Base-by-base conservation (phyloP, 2,888 invertebrate species). In the Drosophila barbarae region DNA sequence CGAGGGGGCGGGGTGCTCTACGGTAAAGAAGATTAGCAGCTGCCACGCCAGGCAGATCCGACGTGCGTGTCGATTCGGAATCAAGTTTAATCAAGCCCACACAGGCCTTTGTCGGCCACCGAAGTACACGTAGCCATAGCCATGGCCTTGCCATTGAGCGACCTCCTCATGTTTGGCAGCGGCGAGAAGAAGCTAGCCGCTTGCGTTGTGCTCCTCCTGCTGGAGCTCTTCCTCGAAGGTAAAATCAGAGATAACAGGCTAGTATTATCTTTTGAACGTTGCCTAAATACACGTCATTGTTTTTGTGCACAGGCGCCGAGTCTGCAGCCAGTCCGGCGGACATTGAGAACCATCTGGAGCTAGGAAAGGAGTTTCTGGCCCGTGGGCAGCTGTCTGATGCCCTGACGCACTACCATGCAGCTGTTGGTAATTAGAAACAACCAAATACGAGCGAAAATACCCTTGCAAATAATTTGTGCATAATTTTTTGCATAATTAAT, bases 311-410 rank as follows among this genome's bases (percentile, higher is more conserved):
- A 95, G 95, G 94, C 89, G 92, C 94, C 87, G 93, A 94, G 85
- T 76, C 88, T 7, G 81, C 70, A 13, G 71, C 87, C 82, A 92
- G 92, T 74, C 93, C 93, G 85, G 91, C 93, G 52, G 98, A 98
- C 90, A 94, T 98, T 71, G 95, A 96, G 85, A 95, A 94, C 87
- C 98, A 99, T 91, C 91, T 99, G 89, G 97, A 98, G 88, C 91
- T 97, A 89, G 99, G 99, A 1, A 95, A 95, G 87, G 94, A 96
- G 87, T 95, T 98, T 89, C 91, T 99, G 83, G 95, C 96, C 39
- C 93, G 94, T 75, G 98, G 98, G 34, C 98, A 99, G 89, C 92
- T 98, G 71, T 94, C 96, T 47, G 99, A 99, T 91, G 99, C 99
- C 10, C 90, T 99, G 51, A 95, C 96, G 66, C 98, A 99, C 89